These are phyloP conservation scores for Lycocorax pyrrhopterus DNA, from an alignment of 2,113 vertebrate genomes.

Conservation along the genomic window DNA sequence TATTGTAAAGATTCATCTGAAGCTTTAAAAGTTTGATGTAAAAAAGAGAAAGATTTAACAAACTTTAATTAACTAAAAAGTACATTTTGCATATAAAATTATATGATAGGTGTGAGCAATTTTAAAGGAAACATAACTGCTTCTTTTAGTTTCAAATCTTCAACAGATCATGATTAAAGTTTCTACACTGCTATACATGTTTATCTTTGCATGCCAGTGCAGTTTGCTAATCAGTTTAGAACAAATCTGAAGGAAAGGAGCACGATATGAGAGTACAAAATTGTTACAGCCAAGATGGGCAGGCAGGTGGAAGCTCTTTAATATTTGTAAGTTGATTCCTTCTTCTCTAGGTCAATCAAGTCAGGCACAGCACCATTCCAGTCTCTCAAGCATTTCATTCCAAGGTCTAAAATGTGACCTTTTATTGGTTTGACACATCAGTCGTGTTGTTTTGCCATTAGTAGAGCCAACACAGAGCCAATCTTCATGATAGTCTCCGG, in stretches of 20 bases:
- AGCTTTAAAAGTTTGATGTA: neutral
- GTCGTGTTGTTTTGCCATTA: neutral
- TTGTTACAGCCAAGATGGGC: neutral
- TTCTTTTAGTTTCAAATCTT: neutral
- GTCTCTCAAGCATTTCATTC: neutral
- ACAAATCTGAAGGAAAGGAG: neutral
- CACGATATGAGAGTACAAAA: neutral
- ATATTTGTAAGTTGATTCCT: neutral
- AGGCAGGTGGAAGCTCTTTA: neutral
- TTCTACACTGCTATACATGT: neutral
- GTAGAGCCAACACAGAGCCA: neutral
- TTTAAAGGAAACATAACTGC: neutral
- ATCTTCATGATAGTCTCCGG: neutral
- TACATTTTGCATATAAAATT: neutral
- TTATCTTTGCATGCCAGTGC: neutral
- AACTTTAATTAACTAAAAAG: neutral
- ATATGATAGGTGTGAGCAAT: neutral
- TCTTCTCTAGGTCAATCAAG: neutral
- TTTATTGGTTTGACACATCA: neutral
- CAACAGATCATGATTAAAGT: neutral
- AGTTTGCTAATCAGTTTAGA: neutral
- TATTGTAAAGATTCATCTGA: neutral
- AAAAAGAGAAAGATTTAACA: neutral
- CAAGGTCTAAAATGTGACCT: neutral
- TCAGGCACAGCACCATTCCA: neutral